Conservation (phyloP, 2,113 vertebrate species). For the Fulica atra region DNA sequence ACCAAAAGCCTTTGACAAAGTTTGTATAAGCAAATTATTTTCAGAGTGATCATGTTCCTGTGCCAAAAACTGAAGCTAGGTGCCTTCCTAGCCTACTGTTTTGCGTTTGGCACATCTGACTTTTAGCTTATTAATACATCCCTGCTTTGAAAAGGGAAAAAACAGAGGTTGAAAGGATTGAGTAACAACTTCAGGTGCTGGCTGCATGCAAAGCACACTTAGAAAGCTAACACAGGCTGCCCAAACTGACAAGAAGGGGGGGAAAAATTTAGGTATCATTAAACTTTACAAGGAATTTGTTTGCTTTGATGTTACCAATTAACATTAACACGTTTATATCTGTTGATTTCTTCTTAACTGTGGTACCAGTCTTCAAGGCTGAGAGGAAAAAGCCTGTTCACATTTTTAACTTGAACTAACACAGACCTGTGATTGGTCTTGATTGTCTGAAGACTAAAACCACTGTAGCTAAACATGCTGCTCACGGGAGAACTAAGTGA, state of each 20-base stretch:
- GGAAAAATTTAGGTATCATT: not conserved
- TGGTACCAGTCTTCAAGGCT: not conserved
- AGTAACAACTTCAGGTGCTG: not conserved
- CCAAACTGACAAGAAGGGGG: not conserved
- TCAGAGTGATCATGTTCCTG: not conserved
- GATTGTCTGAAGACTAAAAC: not conserved
- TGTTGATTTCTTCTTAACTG: constrained; percentile 1
- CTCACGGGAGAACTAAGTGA: not conserved
- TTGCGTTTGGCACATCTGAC: not conserved
- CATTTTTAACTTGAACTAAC: not conserved
- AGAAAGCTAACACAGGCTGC: not conserved
- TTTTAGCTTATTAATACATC: not conserved
- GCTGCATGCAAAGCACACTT: not conserved
- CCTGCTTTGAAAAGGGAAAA: not conserved
- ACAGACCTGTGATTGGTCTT: not conserved
- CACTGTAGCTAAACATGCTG: not conserved
- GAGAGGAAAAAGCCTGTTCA: not conserved
- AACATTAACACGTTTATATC: not conserved
- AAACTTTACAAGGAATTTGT: not conserved
- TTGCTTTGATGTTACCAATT: not conserved
- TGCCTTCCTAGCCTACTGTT: not conserved
- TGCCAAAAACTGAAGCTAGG: not conserved
- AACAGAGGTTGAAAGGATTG: not conserved
- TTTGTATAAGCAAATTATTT: not conserved
- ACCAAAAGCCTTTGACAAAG: not conserved